Base-by-base conservation (phyloP, 2,888 invertebrate genomes). In the Dimorphilus gyrociliatus region DNA sequence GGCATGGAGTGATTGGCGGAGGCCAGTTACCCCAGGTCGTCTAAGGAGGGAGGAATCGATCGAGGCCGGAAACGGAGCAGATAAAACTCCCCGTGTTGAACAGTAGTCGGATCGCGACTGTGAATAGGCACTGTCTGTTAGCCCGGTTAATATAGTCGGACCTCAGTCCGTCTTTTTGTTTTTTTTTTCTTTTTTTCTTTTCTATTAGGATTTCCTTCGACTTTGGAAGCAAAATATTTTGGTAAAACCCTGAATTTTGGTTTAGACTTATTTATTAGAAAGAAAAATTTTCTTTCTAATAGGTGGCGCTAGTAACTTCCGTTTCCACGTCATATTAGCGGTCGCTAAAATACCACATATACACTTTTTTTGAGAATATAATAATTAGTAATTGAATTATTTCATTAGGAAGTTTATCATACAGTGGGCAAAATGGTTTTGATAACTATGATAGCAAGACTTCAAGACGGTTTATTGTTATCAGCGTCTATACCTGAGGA, bases 61-160 rank as follows among this genome's bases (percentile, higher is more conserved):
- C 81, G 82, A 86, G 86, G 77, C 81, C 81, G 81, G 85, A 78
- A 81, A 85, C 81, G 76, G 80, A 86, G 85, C 86, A 88, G 84
- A 82, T 84, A 85, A 86, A 84, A 88, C 82, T 80, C 79, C 75
- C 82, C 84, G 82, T 80, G 84, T 81, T 73, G 76, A 72, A 80
- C 84, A 84, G 85, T 86, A 84, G 82, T 79, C 81, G 85, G 84
- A 82, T 80, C 77, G 85, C 85, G 81, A 76, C 80, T 75, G 79
- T 81, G 85, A 86, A 82, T 81, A 78, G 72, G 73, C 70, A 72
- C 73, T 50, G 54, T 47, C 50, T 47, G 50, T 68, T 76, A 85
- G 84, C 85, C 80, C 69, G 73, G 68, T 71, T 73, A 72, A 79
- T 65, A 78, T 55, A 75, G 71, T 72, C 69, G 73, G 72, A 78